Base-by-base conservation (phyloP, 2,797 vertebrate species). In the Onychomys leucogaster region DNA sequence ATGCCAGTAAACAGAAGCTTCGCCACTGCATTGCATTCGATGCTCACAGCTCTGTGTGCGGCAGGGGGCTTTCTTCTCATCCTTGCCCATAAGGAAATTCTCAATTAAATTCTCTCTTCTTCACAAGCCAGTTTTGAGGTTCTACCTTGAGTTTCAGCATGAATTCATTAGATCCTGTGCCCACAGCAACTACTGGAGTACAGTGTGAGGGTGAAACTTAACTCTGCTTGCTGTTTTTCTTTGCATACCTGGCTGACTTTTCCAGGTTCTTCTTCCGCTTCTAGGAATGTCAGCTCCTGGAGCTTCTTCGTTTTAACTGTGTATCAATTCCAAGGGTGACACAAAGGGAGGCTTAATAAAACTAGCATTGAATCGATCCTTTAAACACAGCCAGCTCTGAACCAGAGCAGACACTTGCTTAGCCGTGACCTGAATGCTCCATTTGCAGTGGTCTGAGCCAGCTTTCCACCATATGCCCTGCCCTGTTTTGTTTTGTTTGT, bases 231-330 rank as follows among this genome's bases (percentile, higher is more conserved):
- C 41, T 97, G 4, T 83, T 96, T 97, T 82, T 75, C 86, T 96
- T 96, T 95, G 82, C 59, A 92, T 76, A 78, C 14, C 0, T 84
- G 52, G 61, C 52, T 92, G 43, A 63, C 90, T 94, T 96, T 94
- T 94, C 83, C 69, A 84, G 37, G 16, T 80, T 83, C 25, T 41
- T 67, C 55, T 95, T 96, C 84, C 7, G 2, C 61, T 94, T 95
- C 52, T 37, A 78, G 78, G 95, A 97, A 94, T 91, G 25, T 93
- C 89, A 91, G 23, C 59, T 77, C 41, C 89, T 78, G 59, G 55
- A 91, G 41, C 92, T 93, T 90, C 85, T 97, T 94, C 81, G 90
- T 94, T 92, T 85, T 63, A 81, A 52, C 49, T 76, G 52, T 94
- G 81, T 82, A 73, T 91, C 75, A 89, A 16, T 87, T 95, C 65